These are phyloP conservation scores for Philotrypesis tridentata DNA, from an alignment of 1,140 invertebrate species.

Conservation along the genomic window DNA sequence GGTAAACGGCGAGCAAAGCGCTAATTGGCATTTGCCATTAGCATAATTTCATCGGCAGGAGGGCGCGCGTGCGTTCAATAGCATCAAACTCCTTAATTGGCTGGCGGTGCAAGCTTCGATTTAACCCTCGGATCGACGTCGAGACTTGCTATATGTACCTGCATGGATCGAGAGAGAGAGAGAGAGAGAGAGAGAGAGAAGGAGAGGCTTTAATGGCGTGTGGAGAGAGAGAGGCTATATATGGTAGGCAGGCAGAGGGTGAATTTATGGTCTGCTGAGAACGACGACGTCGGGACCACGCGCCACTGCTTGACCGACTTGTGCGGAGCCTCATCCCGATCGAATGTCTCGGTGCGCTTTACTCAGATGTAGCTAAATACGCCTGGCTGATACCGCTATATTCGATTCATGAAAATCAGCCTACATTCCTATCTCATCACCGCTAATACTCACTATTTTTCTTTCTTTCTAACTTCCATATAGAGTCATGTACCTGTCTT, in stretches of 20 bases:
- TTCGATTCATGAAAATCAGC: too few relatives aligned
- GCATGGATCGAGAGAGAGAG: too few relatives aligned
- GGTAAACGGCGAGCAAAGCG: too few relatives aligned
- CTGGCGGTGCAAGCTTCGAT: neutral
- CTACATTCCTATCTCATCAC: too few relatives aligned
- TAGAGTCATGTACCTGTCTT: too few relatives aligned
- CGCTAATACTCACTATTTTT: too few relatives aligned
- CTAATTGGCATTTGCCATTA: slow-evolving; percentile 24
- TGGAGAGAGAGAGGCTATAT: neutral
- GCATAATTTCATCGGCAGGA: slow-evolving; percentile 14
- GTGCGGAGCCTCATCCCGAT: neutral
- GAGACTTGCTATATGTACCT: too few relatives aligned
- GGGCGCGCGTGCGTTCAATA: neutral
- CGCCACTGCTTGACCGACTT: slow-evolving; percentile 29
- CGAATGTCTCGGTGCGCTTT: neutral
- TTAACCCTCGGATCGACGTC: neutral
- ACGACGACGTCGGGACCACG: neutral
- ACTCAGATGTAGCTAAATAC: neutral
- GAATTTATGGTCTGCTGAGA: slow-evolving; percentile 23
- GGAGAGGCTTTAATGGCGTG: too few relatives aligned
- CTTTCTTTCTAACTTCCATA: too few relatives aligned
- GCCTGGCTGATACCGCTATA: too few relatives aligned
- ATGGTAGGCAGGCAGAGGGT: neutral
- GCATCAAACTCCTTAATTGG: slow-evolving; percentile 30
- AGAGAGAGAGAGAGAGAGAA: too few relatives aligned